These are phyloP conservation scores for Pterocles orientalis DNA, from an alignment of 2,113 vertebrate species.

Conservation along the genomic window DNA sequence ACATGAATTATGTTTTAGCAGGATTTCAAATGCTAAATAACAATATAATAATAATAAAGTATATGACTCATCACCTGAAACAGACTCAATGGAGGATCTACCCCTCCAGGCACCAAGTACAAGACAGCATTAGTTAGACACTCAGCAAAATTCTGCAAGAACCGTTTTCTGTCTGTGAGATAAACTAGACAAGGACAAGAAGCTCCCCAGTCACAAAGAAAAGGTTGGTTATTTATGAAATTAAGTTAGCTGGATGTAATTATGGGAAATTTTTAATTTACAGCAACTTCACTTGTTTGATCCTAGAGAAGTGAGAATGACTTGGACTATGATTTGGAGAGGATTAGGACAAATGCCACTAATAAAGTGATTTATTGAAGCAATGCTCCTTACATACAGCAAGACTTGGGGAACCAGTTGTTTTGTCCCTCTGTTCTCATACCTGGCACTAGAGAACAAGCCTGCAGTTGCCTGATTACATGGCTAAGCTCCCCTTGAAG, in stretches of 20 bases:
- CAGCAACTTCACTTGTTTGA: background rate
- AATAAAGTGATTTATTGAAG: background rate
- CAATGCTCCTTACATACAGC: background rate
- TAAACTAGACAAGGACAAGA: background rate
- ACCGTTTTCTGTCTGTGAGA: background rate
- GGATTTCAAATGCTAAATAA: background rate
- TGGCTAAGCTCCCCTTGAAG: conserved; percentile 95
- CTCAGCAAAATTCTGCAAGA: background rate
- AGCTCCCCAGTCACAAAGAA: background rate
- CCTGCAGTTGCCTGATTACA: conserved; percentile 93
- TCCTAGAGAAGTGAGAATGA: background rate
- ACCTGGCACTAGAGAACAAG: conserved; percentile 97
- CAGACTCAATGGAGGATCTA: background rate
- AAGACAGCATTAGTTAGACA: background rate
- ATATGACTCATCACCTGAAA: background rate
- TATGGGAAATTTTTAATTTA: background rate
- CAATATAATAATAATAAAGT: background rate
- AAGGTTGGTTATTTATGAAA: background rate
- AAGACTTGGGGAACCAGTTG: background rate
- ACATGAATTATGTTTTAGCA: background rate
- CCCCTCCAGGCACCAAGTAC: background rate
- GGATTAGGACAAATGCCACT: background rate
- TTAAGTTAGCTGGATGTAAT: background rate
- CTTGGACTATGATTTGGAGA: background rate
- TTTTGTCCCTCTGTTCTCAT: background rate